Percentiles rank a stretch among this genome's conserved stretches.
phyloP scores from a whole-genome alignment of 2,797 vertebrate species.

The Lophura swinhoii region DNA sequence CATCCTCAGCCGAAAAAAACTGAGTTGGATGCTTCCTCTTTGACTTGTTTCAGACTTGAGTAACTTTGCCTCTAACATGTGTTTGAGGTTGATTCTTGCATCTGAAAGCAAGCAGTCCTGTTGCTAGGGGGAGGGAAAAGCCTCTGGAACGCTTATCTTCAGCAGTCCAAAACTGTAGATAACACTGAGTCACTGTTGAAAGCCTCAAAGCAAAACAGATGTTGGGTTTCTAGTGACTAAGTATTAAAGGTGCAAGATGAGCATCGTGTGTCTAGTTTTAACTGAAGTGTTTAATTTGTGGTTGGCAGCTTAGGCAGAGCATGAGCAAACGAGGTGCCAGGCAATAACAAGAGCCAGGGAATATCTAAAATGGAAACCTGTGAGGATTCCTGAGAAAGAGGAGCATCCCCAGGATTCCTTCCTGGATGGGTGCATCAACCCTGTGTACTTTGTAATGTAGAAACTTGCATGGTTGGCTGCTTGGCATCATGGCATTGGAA shows the following conservation, averaged over 20 bases:
- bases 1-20: background rate
- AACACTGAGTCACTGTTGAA: constrained; percentile 51
- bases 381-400: background rate
- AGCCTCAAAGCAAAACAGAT: constrained; percentile 59
- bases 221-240: constrained; percentile 30
- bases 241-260: constrained; percentile 50
- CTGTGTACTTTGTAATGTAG: background rate
- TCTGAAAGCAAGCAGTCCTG: background rate
- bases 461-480: background rate
- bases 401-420: background rate
- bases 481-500: background rate
- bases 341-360: background rate
- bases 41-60: background rate
- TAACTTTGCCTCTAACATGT: background rate
- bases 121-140: background rate
- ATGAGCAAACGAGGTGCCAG: background rate
- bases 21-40: background rate
- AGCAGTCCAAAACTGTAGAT: background rate
- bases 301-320: constrained; percentile 6
- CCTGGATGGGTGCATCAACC: background rate
- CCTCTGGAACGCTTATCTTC: background rate
- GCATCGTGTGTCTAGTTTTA: background rate
- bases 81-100: background rate
- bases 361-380: background rate
- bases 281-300: background rate